Percentiles rank a stretch among this genome's conserved stretches.
Conservation (phyloP, 1,140 invertebrate genomes). For the Lordiphosa collinella region DNA sequence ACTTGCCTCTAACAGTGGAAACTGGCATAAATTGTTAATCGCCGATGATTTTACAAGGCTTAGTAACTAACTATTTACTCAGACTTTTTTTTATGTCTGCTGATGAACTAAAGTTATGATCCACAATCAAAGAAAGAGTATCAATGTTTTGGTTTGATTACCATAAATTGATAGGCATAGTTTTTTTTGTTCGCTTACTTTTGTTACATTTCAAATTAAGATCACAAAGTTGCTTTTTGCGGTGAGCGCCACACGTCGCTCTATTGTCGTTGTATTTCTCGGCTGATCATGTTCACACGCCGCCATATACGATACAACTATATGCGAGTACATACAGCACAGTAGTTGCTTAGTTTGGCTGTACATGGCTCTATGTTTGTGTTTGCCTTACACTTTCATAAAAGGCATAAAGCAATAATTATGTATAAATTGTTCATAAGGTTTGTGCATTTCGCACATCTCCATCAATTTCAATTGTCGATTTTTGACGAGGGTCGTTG, state of each 20-base stretch:
- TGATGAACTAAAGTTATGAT: no score
- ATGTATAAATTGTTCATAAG: conserved; percentile 27
- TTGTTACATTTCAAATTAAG: conserved; percentile 45
- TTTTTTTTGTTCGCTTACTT: conserved; percentile 7
- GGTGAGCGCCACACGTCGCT: conserved; percentile 24
- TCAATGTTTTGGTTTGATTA: not conserved
- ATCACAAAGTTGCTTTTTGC: conserved; percentile 47
- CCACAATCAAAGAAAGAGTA: no score
- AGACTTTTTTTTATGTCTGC: no score
- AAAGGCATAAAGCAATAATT: conserved; percentile 56
- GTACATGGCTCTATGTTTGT: conserved; percentile 8
- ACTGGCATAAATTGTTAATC: no score
- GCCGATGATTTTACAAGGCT: no score
- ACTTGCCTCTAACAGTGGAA: no score
- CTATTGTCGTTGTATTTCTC: conserved; percentile 29
- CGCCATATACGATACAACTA: conserved; percentile 8
- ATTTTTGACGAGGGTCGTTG: conserved; percentile 51
- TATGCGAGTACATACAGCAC: conserved; percentile 14
- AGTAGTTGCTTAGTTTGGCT: conserved; percentile 6
- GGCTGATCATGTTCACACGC: conserved; percentile 65
- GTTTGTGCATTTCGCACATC: conserved; percentile 17
- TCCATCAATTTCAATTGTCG: conserved; percentile 24
- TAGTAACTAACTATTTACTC: no score
- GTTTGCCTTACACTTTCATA: conserved; percentile 45
- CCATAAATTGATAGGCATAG: not conserved